Percentiles rank a stretch among this genome's conserved stretches.
Evolutionary conservation across 2,797 vertebrate genomes (phyloP).

Genomic region (Trichosurus vulpecula): DNA sequence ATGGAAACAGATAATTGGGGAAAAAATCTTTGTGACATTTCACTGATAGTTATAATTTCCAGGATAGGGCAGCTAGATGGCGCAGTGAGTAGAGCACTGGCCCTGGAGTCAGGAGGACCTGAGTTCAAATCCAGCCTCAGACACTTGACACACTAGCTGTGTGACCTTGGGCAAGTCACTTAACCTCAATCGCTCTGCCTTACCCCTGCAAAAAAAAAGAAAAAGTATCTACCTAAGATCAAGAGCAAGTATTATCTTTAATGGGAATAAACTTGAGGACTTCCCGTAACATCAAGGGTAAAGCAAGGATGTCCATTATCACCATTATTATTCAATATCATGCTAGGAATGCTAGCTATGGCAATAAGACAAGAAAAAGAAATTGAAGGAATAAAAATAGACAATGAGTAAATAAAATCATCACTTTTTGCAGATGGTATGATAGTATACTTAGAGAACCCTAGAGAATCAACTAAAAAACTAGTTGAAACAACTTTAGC

Average conservation of each 20-base stretch:
- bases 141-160: no score
- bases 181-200: no score
- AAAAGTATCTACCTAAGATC: neutral
- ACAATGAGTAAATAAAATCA: neutral
- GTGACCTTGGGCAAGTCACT: no score
- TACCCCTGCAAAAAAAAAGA: no score
- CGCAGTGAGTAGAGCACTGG: no score
- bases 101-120: no score
- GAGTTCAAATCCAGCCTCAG: no score
- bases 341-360: neutral
- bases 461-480: neutral
- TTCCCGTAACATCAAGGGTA: neutral
- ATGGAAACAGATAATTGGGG: no score
- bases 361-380: neutral
- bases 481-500: neutral
- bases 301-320: neutral
- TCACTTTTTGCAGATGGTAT: neutral
- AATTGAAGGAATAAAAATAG: neutral
- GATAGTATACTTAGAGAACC: neutral
- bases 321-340: neutral
- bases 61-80: no score
- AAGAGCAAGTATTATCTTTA: neutral
- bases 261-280: neutral
- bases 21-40: no score
- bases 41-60: no score